Conservation (phyloP, 2,888 invertebrate genomes). For the Coecobrya sp. region DNA sequence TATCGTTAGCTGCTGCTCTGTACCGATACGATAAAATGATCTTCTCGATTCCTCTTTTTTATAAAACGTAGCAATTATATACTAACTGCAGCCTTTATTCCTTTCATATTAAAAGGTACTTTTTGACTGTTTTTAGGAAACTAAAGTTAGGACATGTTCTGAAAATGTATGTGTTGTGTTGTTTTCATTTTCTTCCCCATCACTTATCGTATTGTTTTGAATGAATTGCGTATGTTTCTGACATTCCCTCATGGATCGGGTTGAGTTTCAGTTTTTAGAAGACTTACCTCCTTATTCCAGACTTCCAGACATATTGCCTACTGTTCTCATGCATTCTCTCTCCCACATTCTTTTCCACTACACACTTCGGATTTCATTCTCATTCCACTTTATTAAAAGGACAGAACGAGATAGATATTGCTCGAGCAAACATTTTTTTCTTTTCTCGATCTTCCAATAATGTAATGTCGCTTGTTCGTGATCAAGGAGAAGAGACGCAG, state of each 20-base stretch:
- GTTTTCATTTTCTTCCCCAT: background rate
- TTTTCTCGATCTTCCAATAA: constrained; percentile 28
- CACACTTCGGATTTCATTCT: background rate
- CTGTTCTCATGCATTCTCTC: background rate
- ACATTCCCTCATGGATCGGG: constrained; percentile 70
- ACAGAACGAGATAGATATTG: background rate
- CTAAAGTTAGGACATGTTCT: too few species aligned
- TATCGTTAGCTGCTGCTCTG: too few species aligned
- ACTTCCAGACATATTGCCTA: background rate
- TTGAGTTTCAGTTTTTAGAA: constrained; percentile 67
- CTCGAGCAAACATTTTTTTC: background rate
- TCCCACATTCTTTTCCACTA: constrained; percentile 27
- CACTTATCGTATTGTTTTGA: background rate
- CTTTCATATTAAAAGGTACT: too few species aligned
- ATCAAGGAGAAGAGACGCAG: constrained; percentile 69
- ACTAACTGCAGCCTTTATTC: too few species aligned
- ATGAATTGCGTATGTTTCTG: constrained; percentile 38
- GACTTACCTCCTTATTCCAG: constrained; percentile 3
- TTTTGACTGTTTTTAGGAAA: too few species aligned
- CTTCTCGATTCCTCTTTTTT: too few species aligned
- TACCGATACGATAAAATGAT: too few species aligned
- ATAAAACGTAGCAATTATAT: too few species aligned
- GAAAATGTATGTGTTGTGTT: too few species aligned
- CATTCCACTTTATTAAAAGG: constrained; percentile 19
- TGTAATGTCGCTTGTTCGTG: constrained; percentile 61